phyloP scores from a whole-genome alignment of 2,797 vertebrate genomes.

The Furcifer pardalis region DNA sequence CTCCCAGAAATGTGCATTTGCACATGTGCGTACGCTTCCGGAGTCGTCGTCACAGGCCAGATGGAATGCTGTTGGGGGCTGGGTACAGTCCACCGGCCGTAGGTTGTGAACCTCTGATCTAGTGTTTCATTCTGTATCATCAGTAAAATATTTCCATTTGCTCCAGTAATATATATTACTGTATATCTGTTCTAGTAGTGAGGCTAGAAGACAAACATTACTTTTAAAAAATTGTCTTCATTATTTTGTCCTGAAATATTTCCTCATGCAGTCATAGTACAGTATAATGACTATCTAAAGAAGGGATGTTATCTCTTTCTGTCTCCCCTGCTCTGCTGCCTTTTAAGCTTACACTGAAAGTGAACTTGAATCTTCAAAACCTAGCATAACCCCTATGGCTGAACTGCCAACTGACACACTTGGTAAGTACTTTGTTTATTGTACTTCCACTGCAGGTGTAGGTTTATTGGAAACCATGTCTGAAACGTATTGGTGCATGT shows the following conservation, averaged over 20 bases:
- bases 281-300: conserved; percentile 17
- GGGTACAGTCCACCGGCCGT: too few species aligned
- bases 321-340: background rate
- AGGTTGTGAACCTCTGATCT: too few species aligned
- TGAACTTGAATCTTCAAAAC: conserved; percentile 17
- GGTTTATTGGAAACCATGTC: background rate
- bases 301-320: conserved; percentile 14
- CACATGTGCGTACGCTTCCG: too few species aligned
- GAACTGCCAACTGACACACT: conserved; percentile 54
- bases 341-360: conserved; percentile 52
- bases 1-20: too few species aligned
- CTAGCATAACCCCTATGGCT: conserved; percentile 48
- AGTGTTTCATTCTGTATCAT: conserved; percentile 2
- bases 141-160: background rate
- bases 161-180: background rate
- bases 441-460: background rate
- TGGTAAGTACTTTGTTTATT: conserved; percentile 38
- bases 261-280: background rate
- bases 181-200: background rate
- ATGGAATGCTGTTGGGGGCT: too few species aligned
- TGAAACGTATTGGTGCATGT: background rate
- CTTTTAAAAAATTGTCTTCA: conserved; percentile 2
- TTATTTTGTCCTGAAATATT: background rate
- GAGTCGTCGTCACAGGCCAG: too few species aligned
- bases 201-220: background rate